Conservation (phyloP, 2,888 invertebrate genomes). For the Cepaea hortensis region DNA sequence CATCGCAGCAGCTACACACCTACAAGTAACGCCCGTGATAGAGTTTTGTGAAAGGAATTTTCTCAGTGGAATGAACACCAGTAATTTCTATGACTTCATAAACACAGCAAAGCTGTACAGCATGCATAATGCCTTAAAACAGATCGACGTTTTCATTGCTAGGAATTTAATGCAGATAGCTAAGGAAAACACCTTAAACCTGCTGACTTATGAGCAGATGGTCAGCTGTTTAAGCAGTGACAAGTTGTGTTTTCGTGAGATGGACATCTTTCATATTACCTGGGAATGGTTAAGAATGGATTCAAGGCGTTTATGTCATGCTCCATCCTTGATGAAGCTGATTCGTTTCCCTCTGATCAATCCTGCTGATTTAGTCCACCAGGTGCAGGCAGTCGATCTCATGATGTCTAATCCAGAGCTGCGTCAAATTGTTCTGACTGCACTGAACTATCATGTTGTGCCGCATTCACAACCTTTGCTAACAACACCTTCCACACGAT, state of each 20-base stretch:
- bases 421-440: slow-evolving; percentile 74
- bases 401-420: slow-evolving; percentile 75
- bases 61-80: slow-evolving; percentile 75
- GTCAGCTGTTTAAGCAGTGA: slow-evolving; percentile 74
- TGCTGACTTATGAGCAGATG: slow-evolving; percentile 74
- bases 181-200: slow-evolving; percentile 72
- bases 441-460: slow-evolving; percentile 76
- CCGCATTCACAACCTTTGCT: slow-evolving; percentile 75
- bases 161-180: slow-evolving; percentile 75
- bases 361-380: slow-evolving; percentile 74
- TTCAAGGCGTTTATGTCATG: slow-evolving; percentile 66
- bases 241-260: slow-evolving; percentile 72
- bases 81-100: slow-evolving; percentile 76
- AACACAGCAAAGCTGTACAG: slow-evolving; percentile 76
- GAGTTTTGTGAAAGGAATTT: slow-evolving; percentile 76
- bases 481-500: slow-evolving; percentile 64
- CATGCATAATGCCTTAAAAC: slow-evolving; percentile 75
- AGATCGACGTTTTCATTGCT: slow-evolving; percentile 75
- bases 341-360: slow-evolving; percentile 75
- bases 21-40: slow-evolving; percentile 75
- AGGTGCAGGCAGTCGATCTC: slow-evolving; percentile 73
- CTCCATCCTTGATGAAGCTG: slow-evolving; percentile 71
- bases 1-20: slow-evolving; percentile 76
- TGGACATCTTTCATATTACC: slow-evolving; percentile 75
- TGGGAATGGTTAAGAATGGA: slow-evolving; percentile 76